phyloP scores from a whole-genome alignment of 30 jellyfish, hydroid and myxozoan genomes.

The Mastigias papua region DNA sequence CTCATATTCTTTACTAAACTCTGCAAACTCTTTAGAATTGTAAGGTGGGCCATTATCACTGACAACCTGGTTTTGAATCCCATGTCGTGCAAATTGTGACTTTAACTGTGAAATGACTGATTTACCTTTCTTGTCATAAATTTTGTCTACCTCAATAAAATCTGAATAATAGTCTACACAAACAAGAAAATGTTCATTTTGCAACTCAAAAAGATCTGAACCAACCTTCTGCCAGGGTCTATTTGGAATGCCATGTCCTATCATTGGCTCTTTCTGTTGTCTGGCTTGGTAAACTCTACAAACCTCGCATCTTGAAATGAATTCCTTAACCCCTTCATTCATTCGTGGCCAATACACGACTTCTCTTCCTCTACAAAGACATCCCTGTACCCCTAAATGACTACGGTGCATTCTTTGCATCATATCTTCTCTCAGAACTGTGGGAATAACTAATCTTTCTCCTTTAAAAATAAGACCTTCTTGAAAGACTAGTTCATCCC shows the following conservation, averaged over 20 bases:
- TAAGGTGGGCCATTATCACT: slow-evolving; percentile 43
- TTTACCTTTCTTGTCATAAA: not conserved
- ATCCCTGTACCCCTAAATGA: slow-evolving; percentile 24
- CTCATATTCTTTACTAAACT: slow-evolving; percentile 37
- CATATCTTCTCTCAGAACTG: slow-evolving; percentile 16
- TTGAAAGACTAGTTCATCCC: slow-evolving; percentile 39
- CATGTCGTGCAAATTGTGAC: not conserved
- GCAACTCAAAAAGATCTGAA: not conserved
- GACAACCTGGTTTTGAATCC: not conserved
- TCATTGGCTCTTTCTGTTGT: slow-evolving; percentile 38
- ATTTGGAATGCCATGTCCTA: not conserved
- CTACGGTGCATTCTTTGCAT: slow-evolving; percentile 27
- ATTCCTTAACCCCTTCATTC: slow-evolving; percentile 25
- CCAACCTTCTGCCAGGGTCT: too few relatives aligned
- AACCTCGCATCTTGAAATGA: slow-evolving; percentile 30
- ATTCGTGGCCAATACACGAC: slow-evolving; percentile 48
- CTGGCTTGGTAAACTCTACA: slow-evolving; percentile 4
- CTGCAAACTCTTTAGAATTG: slow-evolving; percentile 26
- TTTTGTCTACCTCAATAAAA: not conserved
- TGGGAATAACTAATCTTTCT: slow-evolving; percentile 61
- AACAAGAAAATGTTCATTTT: not conserved
- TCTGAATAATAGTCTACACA: not conserved
- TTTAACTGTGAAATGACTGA: not conserved
- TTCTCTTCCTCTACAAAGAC: slow-evolving; percentile 40
- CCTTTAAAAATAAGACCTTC: slow-evolving; percentile 54